Evolutionary conservation across 2,113 vertebrate species (phyloP).

Genomic region (Glareola pratincola): DNA sequence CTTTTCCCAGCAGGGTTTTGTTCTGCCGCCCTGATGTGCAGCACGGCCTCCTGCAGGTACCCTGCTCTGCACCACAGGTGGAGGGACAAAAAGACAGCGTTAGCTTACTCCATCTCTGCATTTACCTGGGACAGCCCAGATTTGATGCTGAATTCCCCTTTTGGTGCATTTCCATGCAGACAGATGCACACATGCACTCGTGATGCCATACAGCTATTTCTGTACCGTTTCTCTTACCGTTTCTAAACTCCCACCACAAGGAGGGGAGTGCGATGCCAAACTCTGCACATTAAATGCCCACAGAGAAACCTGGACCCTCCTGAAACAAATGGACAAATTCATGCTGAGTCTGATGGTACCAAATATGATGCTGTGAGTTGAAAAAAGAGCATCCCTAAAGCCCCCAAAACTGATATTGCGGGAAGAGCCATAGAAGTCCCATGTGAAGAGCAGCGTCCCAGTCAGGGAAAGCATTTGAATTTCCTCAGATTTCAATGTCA

Average conservation of each 20-base stretch:
- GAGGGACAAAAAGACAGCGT: background rate
- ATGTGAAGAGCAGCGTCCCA: background rate
- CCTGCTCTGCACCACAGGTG: background rate
- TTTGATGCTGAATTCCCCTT: background rate
- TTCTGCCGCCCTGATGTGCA: background rate
- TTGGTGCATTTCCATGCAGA: rapidly evolving
- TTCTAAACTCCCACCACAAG: background rate
- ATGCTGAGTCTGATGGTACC: background rate
- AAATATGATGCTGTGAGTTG: background rate
- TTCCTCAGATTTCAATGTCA: slow-evolving; percentile 77
- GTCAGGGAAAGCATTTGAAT: slow-evolving; percentile 37
- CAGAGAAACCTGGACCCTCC: background rate
- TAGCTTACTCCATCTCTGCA: background rate
- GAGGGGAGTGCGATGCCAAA: background rate
- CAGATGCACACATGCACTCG: background rate
- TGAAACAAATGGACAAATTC: background rate
- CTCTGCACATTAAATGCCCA: background rate
- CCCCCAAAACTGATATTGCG: background rate
- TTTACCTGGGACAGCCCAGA: background rate
- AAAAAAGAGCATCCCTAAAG: background rate
- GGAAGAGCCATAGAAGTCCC: background rate
- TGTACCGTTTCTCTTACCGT: background rate
- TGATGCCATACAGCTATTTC: background rate
- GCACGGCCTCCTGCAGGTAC: background rate
- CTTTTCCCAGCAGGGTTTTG: background rate